phyloP scores from a whole-genome alignment of 2,888 invertebrate genomes.

The Pherbina coryleti region DNA sequence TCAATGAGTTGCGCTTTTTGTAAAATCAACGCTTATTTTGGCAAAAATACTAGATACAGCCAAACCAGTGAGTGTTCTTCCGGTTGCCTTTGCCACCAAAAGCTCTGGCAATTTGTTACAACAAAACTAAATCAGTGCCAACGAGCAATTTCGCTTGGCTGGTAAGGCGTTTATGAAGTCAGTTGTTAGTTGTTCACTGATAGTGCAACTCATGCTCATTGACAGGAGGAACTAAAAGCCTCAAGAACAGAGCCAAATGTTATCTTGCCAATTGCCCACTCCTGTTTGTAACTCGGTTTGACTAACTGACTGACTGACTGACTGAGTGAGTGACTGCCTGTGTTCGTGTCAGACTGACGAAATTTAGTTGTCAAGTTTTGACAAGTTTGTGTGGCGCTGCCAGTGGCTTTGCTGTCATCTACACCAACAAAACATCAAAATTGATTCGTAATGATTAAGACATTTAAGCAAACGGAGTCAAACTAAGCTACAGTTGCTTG shows the following conservation, averaged over 20 bases:
- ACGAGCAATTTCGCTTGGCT: background rate
- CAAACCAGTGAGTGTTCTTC: constrained; percentile 11
- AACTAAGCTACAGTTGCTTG: background rate
- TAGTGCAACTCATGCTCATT: constrained; percentile 2
- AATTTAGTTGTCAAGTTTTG: constrained; percentile 22
- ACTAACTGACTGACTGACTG: background rate
- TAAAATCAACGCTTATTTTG: constrained; percentile 7
- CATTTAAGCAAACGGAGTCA: constrained; percentile 19
- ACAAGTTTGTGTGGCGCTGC: background rate
- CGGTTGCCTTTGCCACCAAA: background rate
- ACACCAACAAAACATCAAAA: constrained; percentile 44
- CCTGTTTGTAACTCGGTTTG: no score
- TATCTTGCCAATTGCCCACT: no score
- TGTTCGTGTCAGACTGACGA: background rate
- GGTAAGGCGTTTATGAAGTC: constrained; percentile 5
- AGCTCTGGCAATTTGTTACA: background rate
- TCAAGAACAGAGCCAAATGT: background rate
- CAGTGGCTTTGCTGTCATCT: constrained; percentile 42
- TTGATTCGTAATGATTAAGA: constrained; percentile 49
- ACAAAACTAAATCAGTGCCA: background rate
- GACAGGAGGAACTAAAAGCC: background rate
- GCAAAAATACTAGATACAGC: background rate
- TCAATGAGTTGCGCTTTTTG: background rate
- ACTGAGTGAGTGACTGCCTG: background rate
- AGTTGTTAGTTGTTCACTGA: background rate